phyloP scores from a whole-genome alignment of 2,113 vertebrate species.

The Cnemophilus loriae region DNA sequence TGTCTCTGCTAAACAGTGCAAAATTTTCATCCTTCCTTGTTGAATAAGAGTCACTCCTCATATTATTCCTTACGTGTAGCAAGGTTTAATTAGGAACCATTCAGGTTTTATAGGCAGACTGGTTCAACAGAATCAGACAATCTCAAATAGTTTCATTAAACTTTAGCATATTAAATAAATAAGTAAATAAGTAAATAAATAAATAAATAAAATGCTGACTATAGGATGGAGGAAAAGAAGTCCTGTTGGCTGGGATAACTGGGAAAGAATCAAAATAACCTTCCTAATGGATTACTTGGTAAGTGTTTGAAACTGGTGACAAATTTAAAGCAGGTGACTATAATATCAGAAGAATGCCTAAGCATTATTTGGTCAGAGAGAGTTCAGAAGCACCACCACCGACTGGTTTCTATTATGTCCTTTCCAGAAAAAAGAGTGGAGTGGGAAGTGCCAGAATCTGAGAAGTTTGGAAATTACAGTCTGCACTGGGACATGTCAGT shows the following conservation, averaged over 20 bases:
- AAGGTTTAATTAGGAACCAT: not conserved
- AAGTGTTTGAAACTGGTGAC: not conserved
- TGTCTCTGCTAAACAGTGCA: not conserved
- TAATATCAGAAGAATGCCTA: not conserved
- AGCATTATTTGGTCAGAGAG: not conserved
- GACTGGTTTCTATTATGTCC: not conserved
- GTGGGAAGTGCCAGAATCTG: fast-evolving
- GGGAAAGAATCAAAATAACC: not conserved
- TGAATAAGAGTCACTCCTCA: not conserved
- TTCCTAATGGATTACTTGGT: not conserved
- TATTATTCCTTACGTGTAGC: not conserved
- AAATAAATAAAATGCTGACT: not conserved
- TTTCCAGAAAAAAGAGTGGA: not conserved
- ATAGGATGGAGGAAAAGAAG: not conserved
- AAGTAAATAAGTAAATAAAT: not conserved
- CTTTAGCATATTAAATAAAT: not conserved
- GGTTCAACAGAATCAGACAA: not conserved
- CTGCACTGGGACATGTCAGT: fast-evolving
- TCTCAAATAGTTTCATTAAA: not conserved
- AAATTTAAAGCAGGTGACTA: not conserved
- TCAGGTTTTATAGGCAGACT: not conserved
- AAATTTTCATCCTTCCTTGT: not conserved
- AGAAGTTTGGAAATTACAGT: not conserved
- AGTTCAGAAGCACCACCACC: not conserved
- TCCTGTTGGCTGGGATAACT: not conserved